Evolutionary conservation across 2,888 invertebrate genomes (phyloP), one percentile per base, ranked within the genome.

Genomic region (Scaptomyza reducta): DNA sequence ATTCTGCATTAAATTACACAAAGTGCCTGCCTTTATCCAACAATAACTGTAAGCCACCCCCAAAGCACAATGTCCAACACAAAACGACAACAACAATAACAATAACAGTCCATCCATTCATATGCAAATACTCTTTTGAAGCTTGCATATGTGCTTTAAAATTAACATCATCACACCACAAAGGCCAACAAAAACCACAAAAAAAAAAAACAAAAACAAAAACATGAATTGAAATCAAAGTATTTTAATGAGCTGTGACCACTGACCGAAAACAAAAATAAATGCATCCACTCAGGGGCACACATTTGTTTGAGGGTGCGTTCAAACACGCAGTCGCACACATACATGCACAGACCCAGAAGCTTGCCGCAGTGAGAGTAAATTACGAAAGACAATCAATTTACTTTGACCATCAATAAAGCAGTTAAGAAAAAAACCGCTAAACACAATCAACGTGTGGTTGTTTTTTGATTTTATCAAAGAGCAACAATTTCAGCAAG

Each of bases 1-100:
- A 72, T 74, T 77, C 60, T 54, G 56, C 62, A 73, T 77, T 68
- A 73, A 77, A 73, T 68, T 68, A 31, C 53, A 31, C 31, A 47
- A 49, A 70, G 51, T 61, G 61, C 25, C 35, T 16, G 18, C 45
- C 27, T 29, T 61, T 49, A 51, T 59, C 42, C 44, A 44, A 41
- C 50, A 57, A 50, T 31, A 57, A 40, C 47, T 33, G 22, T 35
- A 35, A 35, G 50, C 38, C 38, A 18, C 35, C 16, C 10, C n/a
- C 14, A 14, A 14, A 40, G 11, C 13, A 50, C 50, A 38, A 50
- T 35, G 33, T 6, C n/a, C 22, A 18, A n/a, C 49, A 25, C 49
- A 46, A 14, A 16, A 46, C 9, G 14, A 29, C 31, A 31, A 31
- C 31, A 31, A 38, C 38, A 38, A 38, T n/a, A 38, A 14, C 6